Evolutionary conservation across 2,888 invertebrate genomes (phyloP).

Genomic region (Vanessa cardui): DNA sequence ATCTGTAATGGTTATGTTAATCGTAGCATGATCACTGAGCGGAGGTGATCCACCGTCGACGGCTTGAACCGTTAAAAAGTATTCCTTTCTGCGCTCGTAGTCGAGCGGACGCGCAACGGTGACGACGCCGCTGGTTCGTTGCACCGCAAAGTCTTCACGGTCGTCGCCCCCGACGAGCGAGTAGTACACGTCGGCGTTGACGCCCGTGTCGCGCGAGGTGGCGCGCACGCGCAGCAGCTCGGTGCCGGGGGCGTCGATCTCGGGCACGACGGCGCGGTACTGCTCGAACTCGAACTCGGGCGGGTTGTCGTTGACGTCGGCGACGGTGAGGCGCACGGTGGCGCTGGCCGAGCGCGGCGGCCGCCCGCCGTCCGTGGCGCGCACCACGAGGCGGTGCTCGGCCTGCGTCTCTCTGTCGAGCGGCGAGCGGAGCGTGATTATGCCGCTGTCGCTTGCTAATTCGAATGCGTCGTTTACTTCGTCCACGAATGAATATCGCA

Average conservation of each 20-base stretch:
- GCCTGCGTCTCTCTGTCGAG: conserved; percentile 94
- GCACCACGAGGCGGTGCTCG: conserved; percentile 91
- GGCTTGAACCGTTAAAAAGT: conserved; percentile 94
- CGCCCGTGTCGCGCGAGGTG: conserved; percentile 95
- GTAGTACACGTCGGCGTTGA: conserved; percentile 96
- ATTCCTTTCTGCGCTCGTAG: conserved; percentile 93
- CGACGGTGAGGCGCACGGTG: conserved; percentile 89
- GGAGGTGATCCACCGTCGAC: conserved; percentile 95
- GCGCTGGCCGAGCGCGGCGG: conserved; percentile 88
- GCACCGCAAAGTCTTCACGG: conserved; percentile 91
- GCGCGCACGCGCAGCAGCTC: conserved; percentile 93
- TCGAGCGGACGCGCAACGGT: conserved; percentile 91
- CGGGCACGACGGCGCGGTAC: conserved; percentile 90
- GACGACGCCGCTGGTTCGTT: conserved; percentile 89
- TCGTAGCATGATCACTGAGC: conserved; percentile 92
- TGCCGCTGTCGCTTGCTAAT: conserved; percentile 92
- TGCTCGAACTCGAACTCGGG: conserved; percentile 94
- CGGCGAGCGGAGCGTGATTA: conserved; percentile 91
- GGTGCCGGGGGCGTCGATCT: conserved; percentile 89
- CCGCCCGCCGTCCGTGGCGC: conserved; percentile 91
- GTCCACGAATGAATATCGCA: conserved; percentile 90
- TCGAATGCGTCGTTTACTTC: conserved; percentile 81
- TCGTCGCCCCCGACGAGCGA: conserved; percentile 94
- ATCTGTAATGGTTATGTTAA: conserved; percentile 93
- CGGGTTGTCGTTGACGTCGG: conserved; percentile 97